These are phyloP conservation scores for Tupiocoris notatus DNA, from an alignment of 2,888 invertebrate genomes.

Conservation along the genomic window DNA sequence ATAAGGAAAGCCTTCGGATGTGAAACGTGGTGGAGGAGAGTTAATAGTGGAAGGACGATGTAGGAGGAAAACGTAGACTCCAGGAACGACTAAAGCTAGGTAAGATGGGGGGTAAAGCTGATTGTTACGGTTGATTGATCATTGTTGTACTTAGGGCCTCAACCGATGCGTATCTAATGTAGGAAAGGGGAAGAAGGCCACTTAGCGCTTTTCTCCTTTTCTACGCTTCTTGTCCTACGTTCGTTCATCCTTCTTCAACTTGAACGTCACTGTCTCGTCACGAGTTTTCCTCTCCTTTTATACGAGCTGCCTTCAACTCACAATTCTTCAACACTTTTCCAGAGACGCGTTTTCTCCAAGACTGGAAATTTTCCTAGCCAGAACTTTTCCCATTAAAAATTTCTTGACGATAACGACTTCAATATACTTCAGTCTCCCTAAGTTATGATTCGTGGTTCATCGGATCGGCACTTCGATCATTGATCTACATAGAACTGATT, in stretches of 20 bases:
- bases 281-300: constrained; percentile 17
- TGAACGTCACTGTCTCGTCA: constrained; percentile 16
- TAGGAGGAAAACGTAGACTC: not conserved
- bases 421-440: no score
- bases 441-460: no score
- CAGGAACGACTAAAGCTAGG: constrained; percentile 1
- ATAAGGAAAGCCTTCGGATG: not conserved
- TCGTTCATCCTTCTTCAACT: not conserved
- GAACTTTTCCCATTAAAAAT: constrained; percentile 36
- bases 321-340: not conserved
- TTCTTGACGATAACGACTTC: not conserved
- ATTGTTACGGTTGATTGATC: constrained; percentile 41
- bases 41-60: no score
- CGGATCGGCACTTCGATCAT: no score
- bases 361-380: not conserved
- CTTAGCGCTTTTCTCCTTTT: constrained; percentile 23
- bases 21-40: not conserved
- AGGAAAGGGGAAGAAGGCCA: constrained; percentile 14
- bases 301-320: not conserved
- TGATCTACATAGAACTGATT: no score
- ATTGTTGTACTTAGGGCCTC: constrained; percentile 38
- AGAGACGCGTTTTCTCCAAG: not conserved
- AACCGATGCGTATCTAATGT: constrained; percentile 40
- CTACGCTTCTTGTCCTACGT: not conserved
- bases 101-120: constrained; percentile 18